Percentiles rank a stretch among this genome's conserved stretches.
phyloP scores from a whole-genome alignment of 2,888 invertebrate genomes.

The Hyposoter didymator region DNA sequence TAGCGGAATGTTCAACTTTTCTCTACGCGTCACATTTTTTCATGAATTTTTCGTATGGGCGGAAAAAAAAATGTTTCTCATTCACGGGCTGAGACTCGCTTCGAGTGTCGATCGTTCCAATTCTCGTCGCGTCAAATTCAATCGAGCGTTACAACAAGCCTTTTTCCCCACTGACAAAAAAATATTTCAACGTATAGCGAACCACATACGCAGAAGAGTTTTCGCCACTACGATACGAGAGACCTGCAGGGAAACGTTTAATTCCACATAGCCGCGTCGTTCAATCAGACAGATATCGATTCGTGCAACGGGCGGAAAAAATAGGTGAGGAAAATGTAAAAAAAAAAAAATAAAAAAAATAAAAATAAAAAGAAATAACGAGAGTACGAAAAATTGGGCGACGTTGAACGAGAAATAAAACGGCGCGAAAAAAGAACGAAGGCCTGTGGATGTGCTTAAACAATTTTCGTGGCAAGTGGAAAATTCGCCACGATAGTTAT shows the following conservation, averaged over 20 bases:
- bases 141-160: constrained; percentile 19
- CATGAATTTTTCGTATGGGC: background rate
- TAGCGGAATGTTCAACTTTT: background rate
- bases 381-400: constrained; percentile 7
- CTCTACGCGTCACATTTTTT: background rate
- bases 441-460: constrained; percentile 2
- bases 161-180: constrained; percentile 38
- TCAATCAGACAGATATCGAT: constrained; percentile 50
- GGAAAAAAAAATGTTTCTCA: constrained; percentile 14
- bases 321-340: constrained; percentile 23
- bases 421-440: constrained; percentile 28
- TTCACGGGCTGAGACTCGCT: background rate
- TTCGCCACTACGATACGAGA: constrained; percentile 27
- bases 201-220: background rate
- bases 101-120: constrained; percentile 31
- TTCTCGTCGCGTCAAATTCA: constrained; percentile 33
- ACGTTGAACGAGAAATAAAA: constrained; percentile 39
- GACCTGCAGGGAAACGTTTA: constrained; percentile 42
- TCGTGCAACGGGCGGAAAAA: constrained; percentile 29
- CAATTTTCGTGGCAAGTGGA: constrained; percentile 47
- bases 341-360: constrained; percentile 17
- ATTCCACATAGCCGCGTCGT: constrained; percentile 46
- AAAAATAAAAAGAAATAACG: constrained; percentile 7
- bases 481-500: constrained; percentile 57
- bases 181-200: constrained; percentile 7